Evolutionary conservation across 2,888 invertebrate genomes (phyloP), one percentile per base, ranked within the genome.

Genomic region (Elmis aenea): DNA sequence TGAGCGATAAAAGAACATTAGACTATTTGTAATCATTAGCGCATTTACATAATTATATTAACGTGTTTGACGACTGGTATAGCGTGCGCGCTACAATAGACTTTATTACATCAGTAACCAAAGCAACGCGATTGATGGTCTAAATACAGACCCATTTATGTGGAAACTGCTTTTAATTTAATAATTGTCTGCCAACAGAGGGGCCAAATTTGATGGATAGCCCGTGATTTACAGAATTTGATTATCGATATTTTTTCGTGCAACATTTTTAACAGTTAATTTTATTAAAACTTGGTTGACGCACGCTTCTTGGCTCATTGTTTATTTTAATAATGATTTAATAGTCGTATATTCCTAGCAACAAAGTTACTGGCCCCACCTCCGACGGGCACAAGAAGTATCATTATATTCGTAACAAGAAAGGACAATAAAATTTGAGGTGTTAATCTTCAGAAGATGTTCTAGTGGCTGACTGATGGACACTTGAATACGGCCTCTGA

Each of bases 391-490:
- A 50, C 56, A 58, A 58, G 55, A 58, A 59, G 59, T 58, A 60
- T 60, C 58, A 59, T 58, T 58, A 58, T 58, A 52, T 46, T 48
- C 46, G 48, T 45, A 45, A 55, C 55, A 50, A 54, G 50, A 50
- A 48, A 55, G 47, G 51, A 58, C 55, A 54, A 55, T 54, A 56
- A 54, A 61, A 54, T 55, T 48, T 46, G 54, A 58, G 59, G 58
- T 62, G 62, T 64, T 64, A 62, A 62, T 64, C 59, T 59, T 59
- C 54, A 55, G 48, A 57, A 58, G 59, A 61, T 58, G 61, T 58
- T 62, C 59, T 59, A 62, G 61, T 62, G 62, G 61, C 59, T 58
- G 54, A 51, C 53, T 61, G 62, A 62, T 58, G 53, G 62, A 62
- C 61, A 54, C 52, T 45, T 62, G 58, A 64, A 62, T 62, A 48